Base-by-base conservation (phyloP, 2,797 vertebrate species). In the Eptatretus atami region DNA sequence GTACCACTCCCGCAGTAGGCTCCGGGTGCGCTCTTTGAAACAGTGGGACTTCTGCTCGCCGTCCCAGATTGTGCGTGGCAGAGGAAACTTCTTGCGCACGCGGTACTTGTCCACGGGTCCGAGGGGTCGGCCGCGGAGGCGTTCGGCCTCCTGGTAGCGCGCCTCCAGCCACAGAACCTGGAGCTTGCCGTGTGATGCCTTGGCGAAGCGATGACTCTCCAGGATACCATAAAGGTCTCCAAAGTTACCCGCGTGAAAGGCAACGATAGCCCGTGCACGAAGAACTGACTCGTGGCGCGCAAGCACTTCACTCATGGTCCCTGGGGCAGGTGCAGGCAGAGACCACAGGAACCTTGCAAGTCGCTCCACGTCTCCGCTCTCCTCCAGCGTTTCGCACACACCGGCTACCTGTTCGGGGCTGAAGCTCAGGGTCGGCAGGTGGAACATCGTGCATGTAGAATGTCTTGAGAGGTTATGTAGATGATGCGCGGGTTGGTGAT, bases 21-120 rank as follows among this genome's bases (percentile, higher is more conserved):
- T 80, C 15, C 79, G 76, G 15, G 79, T 81, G 65, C 79, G 72
- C 66, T 81, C 79, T 78, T 81, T 81, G 12, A 81, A 81, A 67
- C 79, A 81, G 65, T 81, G 79, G 1, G 79, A 79, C 68, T 81
- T 81, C 73, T 81, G 79, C 70, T 80, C 79, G 3, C 79, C 79
- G 61, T 81, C 79, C 79, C 79, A 81, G 71, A 81, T 81, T 19
- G 79, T 81, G 53, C 77, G 72, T 8, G 79, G 79, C 65, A 81
- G 73, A 0, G 79, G 79, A 65, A 80, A 81, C 77, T 81, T 81
- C 77, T 81, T 81, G 63, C 79, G 77, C 67, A 81, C 80, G 13
- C 79, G 75, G 70, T 81, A 81, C 67, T 81, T 81, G 71, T 81
- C 79, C 71, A 81, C 79, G 0, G 79, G 78, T 0, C 79, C 79